Evolutionary conservation across 2,797 vertebrate genomes (phyloP).

Genomic region (Adrianichthys oophorus): DNA sequence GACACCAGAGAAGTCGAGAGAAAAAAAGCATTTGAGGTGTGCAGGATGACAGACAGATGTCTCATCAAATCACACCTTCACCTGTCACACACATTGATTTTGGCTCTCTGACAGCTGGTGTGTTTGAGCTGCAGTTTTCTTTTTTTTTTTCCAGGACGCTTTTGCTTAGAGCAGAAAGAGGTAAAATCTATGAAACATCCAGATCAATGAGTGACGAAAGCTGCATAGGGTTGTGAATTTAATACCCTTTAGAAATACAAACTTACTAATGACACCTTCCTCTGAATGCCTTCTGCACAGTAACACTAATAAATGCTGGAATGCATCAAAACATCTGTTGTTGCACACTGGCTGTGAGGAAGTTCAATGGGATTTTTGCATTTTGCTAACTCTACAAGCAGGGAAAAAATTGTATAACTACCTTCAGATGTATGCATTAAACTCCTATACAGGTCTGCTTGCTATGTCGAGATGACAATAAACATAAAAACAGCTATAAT

Average conservation of each 20-base stretch:
- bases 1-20: neutral
- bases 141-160: conserved; percentile 5
- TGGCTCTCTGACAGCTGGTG: conserved; percentile 17
- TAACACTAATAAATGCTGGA: conserved; percentile 5
- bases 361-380: conserved; percentile 16
- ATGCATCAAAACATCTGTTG: conserved; percentile 2
- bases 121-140: conserved; percentile 9
- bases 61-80: conserved; percentile 11
- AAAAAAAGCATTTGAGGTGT: conserved; percentile 5
- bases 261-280: neutral
- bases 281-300: neutral
- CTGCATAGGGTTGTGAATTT: neutral
- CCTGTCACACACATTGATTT: conserved; percentile 26
- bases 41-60: conserved; percentile 21
- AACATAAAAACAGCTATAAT: conserved; percentile 7
- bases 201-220: conserved; percentile 19
- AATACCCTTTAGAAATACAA: conserved; percentile 8
- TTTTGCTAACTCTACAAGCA: neutral
- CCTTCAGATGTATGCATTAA: conserved; percentile 2
- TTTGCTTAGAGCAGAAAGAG: conserved; percentile 6
- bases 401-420: conserved; percentile 21
- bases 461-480: conserved; percentile 6
- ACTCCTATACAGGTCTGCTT: conserved; percentile 1
- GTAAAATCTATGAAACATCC: conserved; percentile 15
- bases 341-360: neutral